Evolutionary conservation across 2,888 invertebrate genomes (phyloP).

Genomic region (Molanna angustata): DNA sequence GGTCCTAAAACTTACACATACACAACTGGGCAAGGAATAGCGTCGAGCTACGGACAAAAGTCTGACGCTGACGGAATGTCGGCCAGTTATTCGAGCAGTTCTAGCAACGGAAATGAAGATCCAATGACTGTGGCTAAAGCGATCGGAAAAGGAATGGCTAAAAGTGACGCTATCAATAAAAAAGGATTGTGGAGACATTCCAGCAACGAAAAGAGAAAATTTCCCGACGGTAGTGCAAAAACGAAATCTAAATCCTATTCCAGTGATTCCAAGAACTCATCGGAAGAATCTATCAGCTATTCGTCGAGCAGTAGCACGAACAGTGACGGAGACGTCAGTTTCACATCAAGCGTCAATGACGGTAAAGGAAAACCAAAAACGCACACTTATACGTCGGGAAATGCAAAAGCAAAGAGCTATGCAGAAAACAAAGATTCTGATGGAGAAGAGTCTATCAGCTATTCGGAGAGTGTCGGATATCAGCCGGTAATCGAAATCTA

Average conservation of each 20-base stretch:
- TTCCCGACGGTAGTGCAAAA: too few species aligned
- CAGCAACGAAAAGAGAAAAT: constrained; percentile 1
- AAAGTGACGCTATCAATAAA: constrained; percentile 17
- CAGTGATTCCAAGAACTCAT: too few species aligned
- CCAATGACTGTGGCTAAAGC: constrained; percentile 16
- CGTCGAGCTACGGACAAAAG: constrained; percentile 11
- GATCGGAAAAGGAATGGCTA: constrained; percentile 13
- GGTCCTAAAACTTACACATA: constrained; percentile 26
- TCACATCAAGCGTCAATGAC: constrained; percentile 13
- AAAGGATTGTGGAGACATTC: constrained; percentile 6
- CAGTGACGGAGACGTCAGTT: constrained; percentile 8
- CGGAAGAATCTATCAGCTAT: constrained; percentile 8
- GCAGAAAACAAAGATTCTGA: not conserved
- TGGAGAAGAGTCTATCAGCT: constrained; percentile 12
- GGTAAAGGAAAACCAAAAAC: constrained; percentile 19
- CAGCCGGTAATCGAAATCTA: too few species aligned
- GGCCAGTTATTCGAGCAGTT: constrained; percentile 11
- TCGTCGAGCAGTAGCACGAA: constrained; percentile 13
- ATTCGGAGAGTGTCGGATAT: constrained; percentile 3
- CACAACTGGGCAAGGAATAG: constrained; percentile 27
- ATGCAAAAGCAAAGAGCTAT: constrained; percentile 9
- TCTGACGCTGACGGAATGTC: constrained; percentile 7
- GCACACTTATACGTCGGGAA: constrained; percentile 14
- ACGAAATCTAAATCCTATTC: too few species aligned
- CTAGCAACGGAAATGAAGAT: constrained; percentile 14